These are phyloP conservation scores for Scleropages formosus DNA, from an alignment of 2,797 vertebrate species.

Conservation along the genomic window DNA sequence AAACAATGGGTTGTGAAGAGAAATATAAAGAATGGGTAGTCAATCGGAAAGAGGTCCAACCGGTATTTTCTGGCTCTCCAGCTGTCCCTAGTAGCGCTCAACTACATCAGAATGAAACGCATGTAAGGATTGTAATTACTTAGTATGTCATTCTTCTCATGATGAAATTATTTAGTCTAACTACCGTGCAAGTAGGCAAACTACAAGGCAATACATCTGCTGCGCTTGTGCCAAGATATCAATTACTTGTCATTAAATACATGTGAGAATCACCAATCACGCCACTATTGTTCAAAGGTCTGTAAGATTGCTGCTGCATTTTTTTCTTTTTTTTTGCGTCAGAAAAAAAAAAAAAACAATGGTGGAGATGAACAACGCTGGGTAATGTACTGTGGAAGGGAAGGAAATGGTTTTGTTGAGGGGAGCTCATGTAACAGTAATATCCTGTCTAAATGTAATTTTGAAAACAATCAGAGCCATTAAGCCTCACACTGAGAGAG, in stretches of 20 bases:
- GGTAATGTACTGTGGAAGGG: slow-evolving; percentile 86
- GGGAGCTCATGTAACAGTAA: slow-evolving; percentile 91
- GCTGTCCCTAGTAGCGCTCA: neutral
- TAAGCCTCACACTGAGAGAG: slow-evolving; percentile 86
- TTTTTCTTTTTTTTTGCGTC: slow-evolving; percentile 22
- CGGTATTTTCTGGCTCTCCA: neutral
- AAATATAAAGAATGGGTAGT: neutral
- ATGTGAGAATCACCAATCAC: slow-evolving; percentile 61
- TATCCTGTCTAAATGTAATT: slow-evolving; percentile 96
- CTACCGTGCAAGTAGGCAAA: slow-evolving; percentile 38
- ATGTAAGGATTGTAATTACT: neutral
- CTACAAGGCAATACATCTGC: slow-evolving; percentile 52
- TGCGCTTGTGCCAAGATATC: slow-evolving; percentile 56
- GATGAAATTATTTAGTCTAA: slow-evolving; percentile 47
- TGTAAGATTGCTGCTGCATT: slow-evolving; percentile 41
- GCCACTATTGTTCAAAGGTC: slow-evolving; percentile 47
- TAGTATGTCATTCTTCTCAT: slow-evolving; percentile 39
- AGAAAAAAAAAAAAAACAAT: slow-evolving; percentile 68
- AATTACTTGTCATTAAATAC: slow-evolving; percentile 61
- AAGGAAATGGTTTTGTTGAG: slow-evolving; percentile 90
- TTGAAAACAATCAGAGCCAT: slow-evolving; percentile 93
- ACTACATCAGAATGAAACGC: slow-evolving; percentile 7
- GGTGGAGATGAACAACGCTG: slow-evolving; percentile 75
- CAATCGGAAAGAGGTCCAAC: too few relatives aligned
- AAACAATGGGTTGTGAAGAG: slow-evolving; percentile 30